These are phyloP conservation scores for Ranitomeya imitator DNA, from an alignment of 2,113 vertebrate genomes.

Conservation along the genomic window DNA sequence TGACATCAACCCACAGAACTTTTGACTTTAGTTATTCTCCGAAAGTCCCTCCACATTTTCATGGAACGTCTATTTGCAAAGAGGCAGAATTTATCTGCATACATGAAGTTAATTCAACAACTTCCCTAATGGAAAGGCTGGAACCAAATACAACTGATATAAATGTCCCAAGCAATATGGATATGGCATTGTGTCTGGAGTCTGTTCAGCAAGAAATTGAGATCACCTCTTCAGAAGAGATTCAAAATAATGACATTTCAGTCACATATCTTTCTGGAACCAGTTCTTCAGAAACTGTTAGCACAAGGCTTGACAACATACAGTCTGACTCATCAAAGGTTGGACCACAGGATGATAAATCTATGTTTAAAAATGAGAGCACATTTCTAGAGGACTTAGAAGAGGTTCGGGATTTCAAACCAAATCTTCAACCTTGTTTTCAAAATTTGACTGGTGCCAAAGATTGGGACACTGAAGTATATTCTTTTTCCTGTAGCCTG, in stretches of 20 bases:
- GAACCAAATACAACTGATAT: not conserved
- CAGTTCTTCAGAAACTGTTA: not conserved
- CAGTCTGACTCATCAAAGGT: not conserved
- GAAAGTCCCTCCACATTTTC: not conserved
- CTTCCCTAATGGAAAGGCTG: too few species aligned
- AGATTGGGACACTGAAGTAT: not conserved
- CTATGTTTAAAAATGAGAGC: not conserved
- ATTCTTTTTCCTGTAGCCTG: not conserved
- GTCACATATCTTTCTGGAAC: not conserved
- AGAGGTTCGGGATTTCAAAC: not conserved
- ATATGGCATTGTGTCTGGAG: not conserved
- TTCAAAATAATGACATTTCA: not conserved
- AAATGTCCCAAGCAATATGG: not conserved
- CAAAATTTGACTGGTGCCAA: slow-evolving; percentile 16
- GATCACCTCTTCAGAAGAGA: too few species aligned
- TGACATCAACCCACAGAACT: not conserved
- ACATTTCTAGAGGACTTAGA: not conserved
- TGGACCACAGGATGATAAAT: not conserved
- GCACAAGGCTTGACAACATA: not conserved
- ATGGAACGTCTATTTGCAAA: not conserved
- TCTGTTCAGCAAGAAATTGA: not conserved
- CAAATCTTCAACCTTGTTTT: not conserved
- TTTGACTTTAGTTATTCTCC: not conserved
- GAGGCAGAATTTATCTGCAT: not conserved
- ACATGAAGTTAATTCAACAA: not conserved